These are phyloP conservation scores for Choloepus hoffmanni DNA, from an alignment of 2,113 vertebrate species.

Conservation along the genomic window DNA sequence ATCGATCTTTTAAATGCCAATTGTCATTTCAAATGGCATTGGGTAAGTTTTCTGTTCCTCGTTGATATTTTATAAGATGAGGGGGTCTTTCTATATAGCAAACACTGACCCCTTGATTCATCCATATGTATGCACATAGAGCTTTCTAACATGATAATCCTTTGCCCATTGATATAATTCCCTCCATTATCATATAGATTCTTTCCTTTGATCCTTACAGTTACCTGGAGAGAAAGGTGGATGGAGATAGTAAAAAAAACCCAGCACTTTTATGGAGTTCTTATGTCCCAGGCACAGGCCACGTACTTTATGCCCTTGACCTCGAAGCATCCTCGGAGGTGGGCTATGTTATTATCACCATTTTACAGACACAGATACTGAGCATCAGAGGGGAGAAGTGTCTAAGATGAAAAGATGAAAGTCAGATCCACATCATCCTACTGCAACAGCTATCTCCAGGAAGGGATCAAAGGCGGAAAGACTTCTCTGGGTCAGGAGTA, in stretches of 20 bases:
- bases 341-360: background rate
- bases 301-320: accelerated
- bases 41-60: background rate
- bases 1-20: background rate
- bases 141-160: background rate
- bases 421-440: background rate
- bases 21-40: background rate
- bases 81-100: background rate
- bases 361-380: background rate
- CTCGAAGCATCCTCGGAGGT: too few relatives aligned
- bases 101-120: accelerated
- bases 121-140: accelerated
- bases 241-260: background rate
- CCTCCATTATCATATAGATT: background rate
- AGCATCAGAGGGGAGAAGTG: background rate
- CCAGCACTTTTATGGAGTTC: accelerated
- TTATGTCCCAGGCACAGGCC: accelerated
- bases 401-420: background rate
- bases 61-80: accelerated
- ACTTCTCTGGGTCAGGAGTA: accelerated
- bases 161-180: background rate
- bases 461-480: accelerated
- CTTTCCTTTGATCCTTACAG: background rate
- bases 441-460: background rate
- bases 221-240: background rate